Evolutionary conservation across 2,888 invertebrate genomes (phyloP).

Genomic region (Margaritifera margaritifera): DNA sequence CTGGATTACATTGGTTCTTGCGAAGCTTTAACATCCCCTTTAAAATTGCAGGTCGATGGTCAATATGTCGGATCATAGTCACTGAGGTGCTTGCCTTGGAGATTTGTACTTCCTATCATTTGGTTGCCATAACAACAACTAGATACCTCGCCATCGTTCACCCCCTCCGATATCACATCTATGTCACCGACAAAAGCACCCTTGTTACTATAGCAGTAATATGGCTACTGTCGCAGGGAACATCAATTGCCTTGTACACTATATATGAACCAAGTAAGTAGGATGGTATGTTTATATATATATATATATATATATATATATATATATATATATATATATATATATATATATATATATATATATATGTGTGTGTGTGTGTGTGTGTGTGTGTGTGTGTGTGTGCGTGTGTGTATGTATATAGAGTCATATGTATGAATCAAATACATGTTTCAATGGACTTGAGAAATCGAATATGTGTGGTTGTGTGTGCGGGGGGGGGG

Average conservation of each 20-base stretch:
- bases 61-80: conserved; percentile 34
- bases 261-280: conserved; percentile 27
- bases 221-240: conserved; percentile 37
- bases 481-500: no score
- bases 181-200: conserved; percentile 32
- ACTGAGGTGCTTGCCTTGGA: conserved; percentile 39
- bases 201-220: conserved; percentile 20
- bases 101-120: conserved; percentile 44
- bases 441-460: no score
- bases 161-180: conserved; percentile 37
- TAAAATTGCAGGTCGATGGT: conserved; percentile 37
- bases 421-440: no score
- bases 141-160: conserved; percentile 41
- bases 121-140: conserved; percentile 45
- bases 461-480: no score
- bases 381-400: no score
- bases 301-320: not conserved
- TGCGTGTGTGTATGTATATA: no score
- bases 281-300: not conserved
- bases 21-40: not conserved
- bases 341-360: no score
- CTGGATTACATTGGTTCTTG: not conserved
- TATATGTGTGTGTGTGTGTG: no score
- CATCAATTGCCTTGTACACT: conserved; percentile 29
- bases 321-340: no score